A percentile compares a stretch with the other conserved stretches of the same genome.
Conservation (phyloP, 35 echinoderm and acorn worm species). For the Ophiothrix spiculata region DNA sequence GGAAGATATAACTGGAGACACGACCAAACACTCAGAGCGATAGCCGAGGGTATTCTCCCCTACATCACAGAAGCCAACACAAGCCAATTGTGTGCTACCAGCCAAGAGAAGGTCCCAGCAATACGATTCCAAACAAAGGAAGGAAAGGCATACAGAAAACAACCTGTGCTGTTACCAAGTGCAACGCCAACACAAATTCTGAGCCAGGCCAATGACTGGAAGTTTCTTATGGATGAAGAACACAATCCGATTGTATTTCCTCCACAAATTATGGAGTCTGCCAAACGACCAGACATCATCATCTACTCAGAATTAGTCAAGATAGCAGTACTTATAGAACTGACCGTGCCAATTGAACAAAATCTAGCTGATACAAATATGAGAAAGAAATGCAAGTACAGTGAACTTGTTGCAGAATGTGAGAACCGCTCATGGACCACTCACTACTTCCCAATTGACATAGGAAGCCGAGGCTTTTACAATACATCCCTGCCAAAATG, state of each 20-base stretch:
- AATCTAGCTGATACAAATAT: neutral
- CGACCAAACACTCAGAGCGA: neutral
- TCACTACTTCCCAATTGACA: conserved; percentile 5
- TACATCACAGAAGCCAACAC: neutral
- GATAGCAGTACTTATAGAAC: neutral
- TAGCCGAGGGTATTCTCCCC: neutral
- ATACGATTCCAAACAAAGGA: neutral
- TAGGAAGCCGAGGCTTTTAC: neutral
- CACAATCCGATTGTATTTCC: neutral
- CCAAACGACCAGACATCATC: neutral
- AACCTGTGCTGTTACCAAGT: neutral
- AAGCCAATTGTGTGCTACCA: neutral
- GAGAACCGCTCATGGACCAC: no score
- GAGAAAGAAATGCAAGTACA: neutral
- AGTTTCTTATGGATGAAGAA: conserved; percentile 9
- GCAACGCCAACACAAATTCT: neutral
- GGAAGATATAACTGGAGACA: neutral
- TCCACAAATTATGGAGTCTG: neutral
- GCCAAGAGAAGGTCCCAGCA: neutral
- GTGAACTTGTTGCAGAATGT: neutral
- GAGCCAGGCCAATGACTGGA: neutral
- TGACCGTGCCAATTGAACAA: neutral
- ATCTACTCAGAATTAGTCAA: neutral
- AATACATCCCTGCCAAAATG: neutral
- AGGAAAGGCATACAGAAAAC: neutral